Evolutionary conservation across 2,797 vertebrate genomes (phyloP).

Genomic region (Oceanodroma leucorhoa): DNA sequence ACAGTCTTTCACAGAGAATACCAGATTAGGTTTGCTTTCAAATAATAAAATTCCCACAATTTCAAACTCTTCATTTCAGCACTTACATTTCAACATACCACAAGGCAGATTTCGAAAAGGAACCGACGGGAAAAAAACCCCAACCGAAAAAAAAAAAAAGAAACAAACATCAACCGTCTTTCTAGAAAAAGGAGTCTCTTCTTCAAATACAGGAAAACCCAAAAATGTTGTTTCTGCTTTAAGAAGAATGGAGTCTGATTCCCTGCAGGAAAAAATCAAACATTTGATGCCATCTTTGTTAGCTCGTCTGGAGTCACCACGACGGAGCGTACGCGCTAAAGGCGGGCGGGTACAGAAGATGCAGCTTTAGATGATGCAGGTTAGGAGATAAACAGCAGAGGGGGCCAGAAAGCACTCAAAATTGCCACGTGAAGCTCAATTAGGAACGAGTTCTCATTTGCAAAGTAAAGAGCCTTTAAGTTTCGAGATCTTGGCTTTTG

Average conservation of each 20-base stretch:
- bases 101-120: constrained; percentile 82
- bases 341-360: constrained; percentile 66
- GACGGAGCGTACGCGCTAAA: constrained; percentile 70
- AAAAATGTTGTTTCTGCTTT: constrained; percentile 94
- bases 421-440: constrained; percentile 65
- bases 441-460: constrained; percentile 67
- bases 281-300: constrained; percentile 80
- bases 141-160: constrained; percentile 71
- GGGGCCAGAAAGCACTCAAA: constrained; percentile 82
- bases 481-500: constrained; percentile 74
- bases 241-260: constrained; percentile 82
- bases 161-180: constrained; percentile 84
- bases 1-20: constrained; percentile 81
- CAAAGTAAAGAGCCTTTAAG: constrained; percentile 71
- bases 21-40: constrained; percentile 77
- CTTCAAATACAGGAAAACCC: constrained; percentile 89
- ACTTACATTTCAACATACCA: constrained; percentile 89
- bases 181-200: constrained; percentile 87
- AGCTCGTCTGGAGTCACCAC: constrained; percentile 80
- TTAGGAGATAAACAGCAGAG: constrained; percentile 89
- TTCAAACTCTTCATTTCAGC: constrained; percentile 81
- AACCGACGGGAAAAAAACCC: constrained; percentile 73
- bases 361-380: constrained; percentile 84
- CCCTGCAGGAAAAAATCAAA: constrained; percentile 82
- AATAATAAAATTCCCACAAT: constrained; percentile 76